A percentile compares a stretch with the other conserved stretches of the same genome.
Evolutionary conservation across 1,140 invertebrate genomes (phyloP).

Genomic region (Cylas formicarius): DNA sequence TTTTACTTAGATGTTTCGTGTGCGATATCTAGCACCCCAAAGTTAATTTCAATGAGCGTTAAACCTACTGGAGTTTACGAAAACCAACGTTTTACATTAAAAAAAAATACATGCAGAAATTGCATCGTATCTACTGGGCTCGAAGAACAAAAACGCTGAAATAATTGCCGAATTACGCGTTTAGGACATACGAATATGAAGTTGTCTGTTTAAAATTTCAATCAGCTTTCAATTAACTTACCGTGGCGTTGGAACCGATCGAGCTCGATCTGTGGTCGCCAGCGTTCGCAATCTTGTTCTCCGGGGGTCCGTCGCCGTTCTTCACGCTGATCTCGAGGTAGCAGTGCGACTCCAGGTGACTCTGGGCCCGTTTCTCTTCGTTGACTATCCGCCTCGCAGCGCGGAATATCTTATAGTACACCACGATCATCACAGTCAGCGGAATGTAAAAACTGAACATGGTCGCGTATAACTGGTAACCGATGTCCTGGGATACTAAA

Average conservation of each 20-base stretch:
- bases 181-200: no score
- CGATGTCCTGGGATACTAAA: conserved; percentile 78
- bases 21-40: no score
- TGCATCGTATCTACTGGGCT: no score
- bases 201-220: neutral
- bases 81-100: no score
- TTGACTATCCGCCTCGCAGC: conserved; percentile 76
- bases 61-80: no score
- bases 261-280: conserved; percentile 46
- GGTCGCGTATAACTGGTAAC: conserved; percentile 85
- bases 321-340: conserved; percentile 64
- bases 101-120: no score
- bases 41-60: no score
- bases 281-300: conserved; percentile 48
- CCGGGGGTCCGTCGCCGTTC: conserved; percentile 58
- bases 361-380: conserved; percentile 78
- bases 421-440: conserved; percentile 80
- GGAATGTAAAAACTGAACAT: conserved; percentile 86
- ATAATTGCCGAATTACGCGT: no score
- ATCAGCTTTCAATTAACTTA: conserved; percentile 43
- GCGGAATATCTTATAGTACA: conserved; percentile 86
- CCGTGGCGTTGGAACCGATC: conserved; percentile 57
- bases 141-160: no score
- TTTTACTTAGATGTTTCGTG: no score
- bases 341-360: conserved; percentile 69